phyloP scores from a whole-genome alignment of 2,797 vertebrate species.

The Toxotes lorentzi region DNA sequence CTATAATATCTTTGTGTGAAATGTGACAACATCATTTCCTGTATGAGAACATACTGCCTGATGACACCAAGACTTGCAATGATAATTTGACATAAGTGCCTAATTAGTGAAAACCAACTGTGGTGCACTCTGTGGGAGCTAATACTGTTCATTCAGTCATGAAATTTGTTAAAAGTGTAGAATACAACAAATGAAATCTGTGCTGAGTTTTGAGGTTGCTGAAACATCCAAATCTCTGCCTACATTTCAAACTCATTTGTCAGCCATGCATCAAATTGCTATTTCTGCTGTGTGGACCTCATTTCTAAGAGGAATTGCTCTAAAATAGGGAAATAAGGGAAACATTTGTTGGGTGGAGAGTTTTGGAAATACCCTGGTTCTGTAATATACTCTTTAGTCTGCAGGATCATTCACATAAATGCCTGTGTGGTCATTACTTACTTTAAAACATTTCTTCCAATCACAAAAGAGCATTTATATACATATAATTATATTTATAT shows the following conservation, averaged over 20 bases:
- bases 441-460: background rate
- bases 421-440: background rate
- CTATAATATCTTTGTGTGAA: background rate
- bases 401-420: background rate
- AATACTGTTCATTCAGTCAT: conserved; percentile 1
- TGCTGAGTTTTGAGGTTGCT: conserved; percentile 4
- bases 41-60: background rate
- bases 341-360: background rate
- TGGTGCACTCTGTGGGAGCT: background rate
- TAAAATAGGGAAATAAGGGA: conserved; percentile 4
- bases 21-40: conserved; percentile 2
- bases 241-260: conserved; percentile 25
- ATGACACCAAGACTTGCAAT: background rate
- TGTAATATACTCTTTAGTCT: background rate
- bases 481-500: too few relatives aligned
- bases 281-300: conserved; percentile 6
- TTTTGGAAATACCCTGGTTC: background rate
- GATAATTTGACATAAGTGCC: background rate
- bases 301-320: background rate
- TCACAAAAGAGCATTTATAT: background rate
- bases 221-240: conserved; percentile 19
- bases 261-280: conserved; percentile 6
- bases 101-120: background rate
- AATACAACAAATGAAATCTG: conserved; percentile 14
- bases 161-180: conserved; percentile 5